Evolutionary conservation across 2,113 vertebrate species (phyloP), one percentile per base, ranked within the genome.

Genomic region (Vulpes ferrilata): DNA sequence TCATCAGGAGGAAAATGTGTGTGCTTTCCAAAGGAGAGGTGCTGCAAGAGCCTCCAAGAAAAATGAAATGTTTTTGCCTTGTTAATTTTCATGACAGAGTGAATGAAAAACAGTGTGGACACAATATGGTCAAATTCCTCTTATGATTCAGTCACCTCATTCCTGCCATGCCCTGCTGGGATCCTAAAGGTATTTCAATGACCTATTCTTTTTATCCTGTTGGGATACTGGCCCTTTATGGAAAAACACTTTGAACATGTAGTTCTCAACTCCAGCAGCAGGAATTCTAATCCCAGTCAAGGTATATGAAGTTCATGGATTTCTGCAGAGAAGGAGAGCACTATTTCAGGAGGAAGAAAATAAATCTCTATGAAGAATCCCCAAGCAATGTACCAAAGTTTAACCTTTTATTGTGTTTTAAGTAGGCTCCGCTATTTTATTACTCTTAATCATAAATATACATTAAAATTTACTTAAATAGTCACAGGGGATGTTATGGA

Each of bases 1-100:
- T 98, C 98, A 98, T 98, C 96, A 97, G 93, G 91, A 98, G 83
- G 71, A 97, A 89, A 82, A 88, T 32, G 11, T 23, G 53, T 78
- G 10, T 81, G 20, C 19, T 32, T 88, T 90, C 94, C 51, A 43
- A 20, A 83, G 43, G 16, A 69, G 25, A 92, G 59, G 3, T 64
- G 0, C 23, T 78, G 2, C 5, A 94, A 78, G 57, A 79, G 1
- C 4, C 15, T 73, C 6, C 7, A 71, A 84, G 27, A 71, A 76
- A 91, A 97, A 86, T 93, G 98, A 93, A 98, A 98, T 84, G 97
- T 97, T 97, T 96, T 94, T 94, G n/a, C 88, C 13, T 51, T 89
- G 25, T 78, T 98, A 93, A 93, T 98, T 98, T 98, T 96, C 76
- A 55, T 0, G 0, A 13, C 1, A 59, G 35, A 96, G 65, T 82